Evolutionary conservation across 2,888 invertebrate genomes (phyloP).

Genomic region (Platycnemis pennipes): DNA sequence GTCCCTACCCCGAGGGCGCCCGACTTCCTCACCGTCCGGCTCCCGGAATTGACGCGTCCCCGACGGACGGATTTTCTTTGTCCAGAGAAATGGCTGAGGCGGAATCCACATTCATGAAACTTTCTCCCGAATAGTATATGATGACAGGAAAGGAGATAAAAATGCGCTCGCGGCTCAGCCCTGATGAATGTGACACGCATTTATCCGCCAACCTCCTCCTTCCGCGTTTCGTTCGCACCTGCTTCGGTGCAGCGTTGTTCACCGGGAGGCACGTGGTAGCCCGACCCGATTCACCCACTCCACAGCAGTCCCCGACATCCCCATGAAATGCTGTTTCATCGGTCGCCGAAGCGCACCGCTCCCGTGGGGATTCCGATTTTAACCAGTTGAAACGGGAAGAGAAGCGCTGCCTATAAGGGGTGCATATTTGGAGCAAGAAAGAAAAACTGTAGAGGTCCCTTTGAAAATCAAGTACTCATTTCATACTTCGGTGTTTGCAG

Average conservation of each 20-base stretch:
- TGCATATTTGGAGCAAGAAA: too few relatives aligned
- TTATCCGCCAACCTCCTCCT: neutral
- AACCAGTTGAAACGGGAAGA: neutral
- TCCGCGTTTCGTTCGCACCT: conserved; percentile 3
- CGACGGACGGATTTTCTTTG: neutral
- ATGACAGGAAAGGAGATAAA: neutral
- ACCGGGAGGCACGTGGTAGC: neutral
- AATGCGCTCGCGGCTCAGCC: neutral
- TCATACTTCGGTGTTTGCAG: too few relatives aligned
- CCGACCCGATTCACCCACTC: neutral
- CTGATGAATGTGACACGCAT: conserved; percentile 8
- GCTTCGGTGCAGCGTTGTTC: neutral
- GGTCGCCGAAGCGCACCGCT: neutral
- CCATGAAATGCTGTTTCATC: conserved; percentile 13
- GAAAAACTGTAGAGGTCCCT: too few relatives aligned
- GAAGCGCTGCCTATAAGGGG: too few relatives aligned
- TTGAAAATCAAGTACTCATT: too few relatives aligned
- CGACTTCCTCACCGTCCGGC: neutral
- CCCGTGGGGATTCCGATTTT: neutral
- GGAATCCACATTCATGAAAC: conserved; percentile 27
- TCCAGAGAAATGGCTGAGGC: neutral
- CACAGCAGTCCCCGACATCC: neutral
- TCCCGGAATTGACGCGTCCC: neutral
- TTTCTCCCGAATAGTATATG: conserved; percentile 36
- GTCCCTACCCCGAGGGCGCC: neutral